Evolutionary conservation across 2,113 vertebrate species (phyloP).

Genomic region (Plestiodon gilberti): DNA sequence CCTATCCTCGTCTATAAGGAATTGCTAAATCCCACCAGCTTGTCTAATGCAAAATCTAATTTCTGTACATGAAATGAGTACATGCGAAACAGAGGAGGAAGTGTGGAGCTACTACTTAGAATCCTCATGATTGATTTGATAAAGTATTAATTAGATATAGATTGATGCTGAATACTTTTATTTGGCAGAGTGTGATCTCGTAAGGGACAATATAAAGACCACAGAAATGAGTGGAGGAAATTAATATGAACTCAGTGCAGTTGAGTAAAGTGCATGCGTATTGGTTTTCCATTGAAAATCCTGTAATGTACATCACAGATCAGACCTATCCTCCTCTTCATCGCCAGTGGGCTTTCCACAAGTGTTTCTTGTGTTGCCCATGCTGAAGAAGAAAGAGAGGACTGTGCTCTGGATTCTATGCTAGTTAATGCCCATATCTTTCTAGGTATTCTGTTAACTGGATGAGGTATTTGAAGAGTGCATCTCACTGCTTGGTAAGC

Average conservation of each 20-base stretch:
- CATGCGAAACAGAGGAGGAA: no score
- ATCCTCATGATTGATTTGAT: neutral
- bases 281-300: neutral
- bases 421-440: neutral
- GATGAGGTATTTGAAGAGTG: neutral
- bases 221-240: neutral
- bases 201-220: neutral
- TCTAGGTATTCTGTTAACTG: neutral
- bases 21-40: neutral
- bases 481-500: neutral
- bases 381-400: neutral
- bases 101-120: neutral
- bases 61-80: neutral
- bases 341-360: neutral
- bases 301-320: neutral
- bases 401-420: neutral
- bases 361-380: neutral
- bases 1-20: neutral
- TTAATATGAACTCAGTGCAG: neutral
- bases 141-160: neutral
- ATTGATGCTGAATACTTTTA: neutral
- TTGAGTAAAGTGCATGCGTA: neutral
- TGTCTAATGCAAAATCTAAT: slow-evolving; percentile 4
- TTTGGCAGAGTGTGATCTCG: neutral
- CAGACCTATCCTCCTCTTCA: neutral